These are phyloP conservation scores for Drosophila pegasa DNA, from an alignment of 2,888 invertebrate genomes.

Conservation along the genomic window DNA sequence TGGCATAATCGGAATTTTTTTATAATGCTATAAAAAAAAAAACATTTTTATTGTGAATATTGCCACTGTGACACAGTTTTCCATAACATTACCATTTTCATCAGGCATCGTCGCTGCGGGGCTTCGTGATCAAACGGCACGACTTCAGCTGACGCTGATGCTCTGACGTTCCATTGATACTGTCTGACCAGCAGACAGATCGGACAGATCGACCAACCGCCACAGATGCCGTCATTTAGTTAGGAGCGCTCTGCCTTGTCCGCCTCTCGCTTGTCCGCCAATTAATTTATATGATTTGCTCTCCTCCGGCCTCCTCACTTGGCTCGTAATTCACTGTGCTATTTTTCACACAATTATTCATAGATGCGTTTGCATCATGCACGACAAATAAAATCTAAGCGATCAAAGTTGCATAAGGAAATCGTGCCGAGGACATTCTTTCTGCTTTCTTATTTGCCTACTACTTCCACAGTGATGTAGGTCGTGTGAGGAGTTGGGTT, in stretches of 20 bases:
- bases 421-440: constrained; percentile 4
- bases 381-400: constrained; percentile 17
- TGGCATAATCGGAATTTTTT: neutral
- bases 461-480: constrained; percentile 52
- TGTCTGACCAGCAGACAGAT: neutral
- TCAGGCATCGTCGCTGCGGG: constrained; percentile 51
- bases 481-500: constrained; percentile 73
- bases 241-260: constrained; percentile 12
- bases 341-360: constrained; percentile 67
- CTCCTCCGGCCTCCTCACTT: constrained; percentile 9
- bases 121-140: constrained; percentile 72
- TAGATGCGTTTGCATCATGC: constrained; percentile 13
- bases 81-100: constrained; percentile 63
- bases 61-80: constrained; percentile 57
- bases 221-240: constrained; percentile 15
- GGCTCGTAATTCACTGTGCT: constrained; percentile 39
- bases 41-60: constrained; percentile 21
- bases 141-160: constrained; percentile 58
- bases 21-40: too few relatives aligned
- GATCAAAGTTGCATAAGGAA: constrained; percentile 18
- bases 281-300: constrained; percentile 48
- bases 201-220: neutral
- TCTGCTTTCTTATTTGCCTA: neutral
- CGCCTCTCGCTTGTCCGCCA: constrained; percentile 39
- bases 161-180: constrained; percentile 52